These are phyloP conservation scores for Podarcis lilfordi DNA, from an alignment of 2,797 vertebrate species.

Conservation along the genomic window DNA sequence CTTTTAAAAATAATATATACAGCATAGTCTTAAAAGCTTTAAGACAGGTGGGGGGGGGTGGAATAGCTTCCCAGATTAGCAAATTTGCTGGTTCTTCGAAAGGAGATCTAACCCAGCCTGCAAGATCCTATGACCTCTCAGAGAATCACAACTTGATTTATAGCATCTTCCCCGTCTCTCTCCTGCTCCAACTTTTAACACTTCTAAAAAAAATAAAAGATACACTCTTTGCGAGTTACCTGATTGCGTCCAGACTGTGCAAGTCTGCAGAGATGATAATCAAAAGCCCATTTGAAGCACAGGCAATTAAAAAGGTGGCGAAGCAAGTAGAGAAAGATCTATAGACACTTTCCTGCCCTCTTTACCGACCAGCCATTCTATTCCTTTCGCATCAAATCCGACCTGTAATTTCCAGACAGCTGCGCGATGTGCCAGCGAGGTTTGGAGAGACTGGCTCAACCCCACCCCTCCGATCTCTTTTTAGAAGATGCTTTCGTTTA, in stretches of 20 bases:
- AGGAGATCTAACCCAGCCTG: not conserved
- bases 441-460: not conserved
- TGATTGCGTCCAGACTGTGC: not conserved
- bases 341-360: not conserved
- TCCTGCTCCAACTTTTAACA: slow-evolving; percentile 1
- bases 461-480: not conserved
- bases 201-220: not conserved
- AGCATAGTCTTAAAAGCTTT: not conserved
- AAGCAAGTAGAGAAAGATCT: not conserved
- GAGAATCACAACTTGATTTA: slow-evolving; percentile 49
- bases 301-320: no score
- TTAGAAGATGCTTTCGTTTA: not conserved
- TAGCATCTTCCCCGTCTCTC: slow-evolving; percentile 40
- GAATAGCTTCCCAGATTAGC: not conserved
- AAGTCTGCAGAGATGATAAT: not conserved
- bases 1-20: not conserved
- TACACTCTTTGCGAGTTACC: not conserved
- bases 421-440: not conserved
- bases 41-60: no score
- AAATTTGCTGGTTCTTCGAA: slow-evolving; percentile 17
- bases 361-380: no score
- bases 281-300: not conserved
- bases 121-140: slow-evolving; percentile 27
- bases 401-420: not conserved
- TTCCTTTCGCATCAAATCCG: not conserved